These are phyloP conservation scores for Stenichneumon culpator DNA, from an alignment of 2,888 invertebrate species.

Conservation along the genomic window DNA sequence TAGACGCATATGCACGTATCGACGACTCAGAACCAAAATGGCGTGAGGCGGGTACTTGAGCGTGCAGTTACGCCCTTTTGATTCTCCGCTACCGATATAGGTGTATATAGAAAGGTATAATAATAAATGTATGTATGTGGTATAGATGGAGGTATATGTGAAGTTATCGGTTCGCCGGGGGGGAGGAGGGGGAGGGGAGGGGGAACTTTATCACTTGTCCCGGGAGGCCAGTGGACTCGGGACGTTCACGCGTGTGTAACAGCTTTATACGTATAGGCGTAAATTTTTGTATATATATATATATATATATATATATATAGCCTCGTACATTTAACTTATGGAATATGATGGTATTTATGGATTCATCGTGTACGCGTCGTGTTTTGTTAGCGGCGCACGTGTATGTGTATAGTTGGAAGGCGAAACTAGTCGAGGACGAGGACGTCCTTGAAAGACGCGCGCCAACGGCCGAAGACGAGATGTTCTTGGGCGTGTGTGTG, in stretches of 20 bases:
- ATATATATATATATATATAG: no score
- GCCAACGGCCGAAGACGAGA: constrained; percentile 42
- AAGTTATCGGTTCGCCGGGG: constrained; percentile 12
- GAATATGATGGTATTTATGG: constrained; percentile 21
- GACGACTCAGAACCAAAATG: no score
- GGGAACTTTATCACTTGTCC: constrained; percentile 34
- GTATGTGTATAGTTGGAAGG: constrained; percentile 26
- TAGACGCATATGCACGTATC: no score
- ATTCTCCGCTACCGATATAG: no score
- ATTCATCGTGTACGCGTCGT: neutral
- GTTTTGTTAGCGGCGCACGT: neutral
- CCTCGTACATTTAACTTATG: neutral
- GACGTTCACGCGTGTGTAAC: constrained; percentile 29
- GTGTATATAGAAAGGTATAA: no score
- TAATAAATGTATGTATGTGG: neutral
- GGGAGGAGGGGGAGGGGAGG: neutral
- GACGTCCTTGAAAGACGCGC: constrained; percentile 50
- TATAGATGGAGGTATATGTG: neutral
- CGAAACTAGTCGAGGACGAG: constrained; percentile 50
- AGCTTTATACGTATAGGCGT: constrained; percentile 12
- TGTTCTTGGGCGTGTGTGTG: constrained; percentile 61
- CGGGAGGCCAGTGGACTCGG: constrained; percentile 32
- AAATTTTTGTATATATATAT: neutral
- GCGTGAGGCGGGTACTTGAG: no score
- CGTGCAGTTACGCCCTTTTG: no score